A percentile compares a stretch with the other conserved stretches of the same genome.
These are phyloP conservation scores for Monopis laevigella DNA, from an alignment of 2,888 invertebrate species.

Conservation along the genomic window DNA sequence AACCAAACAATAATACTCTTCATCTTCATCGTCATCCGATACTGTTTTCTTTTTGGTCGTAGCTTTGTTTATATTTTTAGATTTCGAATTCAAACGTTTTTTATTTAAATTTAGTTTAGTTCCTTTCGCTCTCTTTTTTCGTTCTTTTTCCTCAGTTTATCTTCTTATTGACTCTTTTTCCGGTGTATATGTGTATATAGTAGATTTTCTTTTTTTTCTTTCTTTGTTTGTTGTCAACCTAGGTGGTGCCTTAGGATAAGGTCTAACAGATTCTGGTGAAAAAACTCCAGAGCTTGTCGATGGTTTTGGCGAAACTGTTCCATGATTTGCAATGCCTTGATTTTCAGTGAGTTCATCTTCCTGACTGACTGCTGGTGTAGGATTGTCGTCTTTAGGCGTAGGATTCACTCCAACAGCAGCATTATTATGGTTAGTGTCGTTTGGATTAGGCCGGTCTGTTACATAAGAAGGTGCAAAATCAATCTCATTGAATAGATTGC, in stretches of 20 bases:
- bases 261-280: too few relatives aligned
- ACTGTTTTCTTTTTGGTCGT: neutral
- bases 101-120: neutral
- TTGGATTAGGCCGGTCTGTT: conserved; percentile 2
- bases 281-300: neutral
- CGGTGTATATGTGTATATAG: too few relatives aligned
- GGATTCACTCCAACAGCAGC: neutral
- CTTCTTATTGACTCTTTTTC: neutral
- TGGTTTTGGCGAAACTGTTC: neutral
- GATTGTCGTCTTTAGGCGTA: neutral
- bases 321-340: neutral
- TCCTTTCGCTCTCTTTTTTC: too few relatives aligned
- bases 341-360: neutral
- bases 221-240: too few relatives aligned
- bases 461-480: conserved; percentile 9
- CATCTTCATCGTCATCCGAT: conserved; percentile 6
- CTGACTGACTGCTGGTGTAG: neutral
- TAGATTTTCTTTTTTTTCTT: too few relatives aligned
- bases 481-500: neutral
- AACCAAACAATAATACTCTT: conserved; percentile 12
- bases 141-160: neutral
- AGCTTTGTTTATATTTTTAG: neutral
- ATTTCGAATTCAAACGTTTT: neutral
- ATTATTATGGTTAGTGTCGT: neutral
- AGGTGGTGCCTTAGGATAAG: too few relatives aligned